Conservation (phyloP, 2,113 vertebrate species). For the Daboia siamensis region DNA sequence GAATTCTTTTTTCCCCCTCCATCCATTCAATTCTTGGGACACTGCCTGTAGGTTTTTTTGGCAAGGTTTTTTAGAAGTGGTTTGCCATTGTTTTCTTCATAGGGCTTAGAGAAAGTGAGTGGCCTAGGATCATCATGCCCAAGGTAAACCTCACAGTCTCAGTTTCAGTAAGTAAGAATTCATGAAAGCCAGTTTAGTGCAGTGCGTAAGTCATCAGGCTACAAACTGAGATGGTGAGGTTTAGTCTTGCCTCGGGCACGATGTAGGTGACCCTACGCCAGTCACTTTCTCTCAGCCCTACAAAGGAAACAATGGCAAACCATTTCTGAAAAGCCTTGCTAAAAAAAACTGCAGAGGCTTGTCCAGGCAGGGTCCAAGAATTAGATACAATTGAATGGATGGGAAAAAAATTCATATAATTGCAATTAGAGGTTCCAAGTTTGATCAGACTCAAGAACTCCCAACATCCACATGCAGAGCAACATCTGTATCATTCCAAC, state of each 20-base stretch:
- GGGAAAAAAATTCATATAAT: not conserved
- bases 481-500: not conserved
- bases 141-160: too few relatives aligned
- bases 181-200: not conserved
- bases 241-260: not conserved
- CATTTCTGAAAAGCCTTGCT: not conserved
- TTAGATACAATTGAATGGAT: not conserved
- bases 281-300: not conserved
- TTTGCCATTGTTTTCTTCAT: too few relatives aligned
- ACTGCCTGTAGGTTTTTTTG: too few relatives aligned
- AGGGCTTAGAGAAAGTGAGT: too few relatives aligned
- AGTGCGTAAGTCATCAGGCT: not conserved
- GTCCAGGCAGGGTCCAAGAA: not conserved
- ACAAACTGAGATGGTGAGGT: not conserved
- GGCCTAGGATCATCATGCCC: too few relatives aligned
- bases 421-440: not conserved
- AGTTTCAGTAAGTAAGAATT: too few relatives aligned
- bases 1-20: too few relatives aligned
- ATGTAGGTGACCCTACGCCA: not conserved
- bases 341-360: not conserved
- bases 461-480: not conserved
- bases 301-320: not conserved
- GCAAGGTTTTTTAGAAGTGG: too few relatives aligned
- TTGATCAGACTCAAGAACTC: not conserved
- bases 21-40: too few relatives aligned